These are phyloP conservation scores for Melanotaenia nigrans DNA, from an alignment of 2,797 vertebrate genomes.

Conservation along the genomic window DNA sequence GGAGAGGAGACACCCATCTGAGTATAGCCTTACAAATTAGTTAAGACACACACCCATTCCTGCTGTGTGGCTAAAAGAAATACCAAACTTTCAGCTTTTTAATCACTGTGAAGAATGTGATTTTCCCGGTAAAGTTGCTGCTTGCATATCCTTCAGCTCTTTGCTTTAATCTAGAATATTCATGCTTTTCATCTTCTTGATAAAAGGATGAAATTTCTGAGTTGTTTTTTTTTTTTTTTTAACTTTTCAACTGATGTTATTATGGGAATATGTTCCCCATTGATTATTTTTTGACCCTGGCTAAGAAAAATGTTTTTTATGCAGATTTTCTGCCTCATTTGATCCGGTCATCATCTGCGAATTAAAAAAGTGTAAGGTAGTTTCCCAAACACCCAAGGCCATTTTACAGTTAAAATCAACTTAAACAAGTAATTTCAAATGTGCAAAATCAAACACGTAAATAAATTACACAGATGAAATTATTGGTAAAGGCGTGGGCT, in stretches of 20 bases:
- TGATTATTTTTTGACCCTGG: not conserved
- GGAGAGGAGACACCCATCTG: conserved; percentile 49
- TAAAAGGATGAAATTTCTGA: not conserved
- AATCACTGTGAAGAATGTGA: not conserved
- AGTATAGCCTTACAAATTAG: conserved; percentile 26
- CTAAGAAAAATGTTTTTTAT: not conserved
- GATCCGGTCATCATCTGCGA: not conserved
- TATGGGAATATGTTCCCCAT: not conserved
- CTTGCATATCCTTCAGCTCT: not conserved
- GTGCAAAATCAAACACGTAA: too few species aligned
- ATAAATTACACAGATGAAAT: too few species aligned
- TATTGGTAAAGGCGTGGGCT: too few species aligned
- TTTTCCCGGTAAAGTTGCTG: not conserved
- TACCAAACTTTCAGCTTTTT: not conserved
- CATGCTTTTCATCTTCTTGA: not conserved
- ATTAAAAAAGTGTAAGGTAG: not conserved
- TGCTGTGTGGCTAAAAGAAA: conserved; percentile 17
- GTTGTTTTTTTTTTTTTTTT: not conserved
- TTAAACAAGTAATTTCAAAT: too few species aligned
- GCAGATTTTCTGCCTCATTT: not conserved
- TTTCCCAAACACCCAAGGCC: too few species aligned
- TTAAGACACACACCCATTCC: conserved; percentile 21
- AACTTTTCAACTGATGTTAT: not conserved
- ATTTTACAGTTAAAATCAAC: too few species aligned
- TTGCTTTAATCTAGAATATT: not conserved